Percentiles rank a stretch among this genome's conserved stretches.
Conservation (phyloP, 1,140 invertebrate genomes). For the Coptotermes formosanus region DNA sequence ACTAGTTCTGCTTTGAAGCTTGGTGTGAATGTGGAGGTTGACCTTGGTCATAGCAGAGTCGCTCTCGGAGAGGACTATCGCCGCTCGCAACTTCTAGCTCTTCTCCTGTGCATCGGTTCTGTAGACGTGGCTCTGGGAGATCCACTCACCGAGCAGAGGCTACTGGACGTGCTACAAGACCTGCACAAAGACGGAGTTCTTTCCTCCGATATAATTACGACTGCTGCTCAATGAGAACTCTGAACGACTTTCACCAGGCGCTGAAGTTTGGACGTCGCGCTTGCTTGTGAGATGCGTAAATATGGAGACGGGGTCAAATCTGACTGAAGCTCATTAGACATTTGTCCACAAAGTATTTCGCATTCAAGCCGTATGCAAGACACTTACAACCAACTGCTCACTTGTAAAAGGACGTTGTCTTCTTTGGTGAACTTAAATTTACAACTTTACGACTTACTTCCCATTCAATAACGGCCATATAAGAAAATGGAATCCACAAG, state of each 20-base stretch:
- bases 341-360: neutral
- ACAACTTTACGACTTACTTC: neutral
- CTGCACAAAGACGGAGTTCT: constrained; percentile 57
- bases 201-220: constrained; percentile 40
- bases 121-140: constrained; percentile 71
- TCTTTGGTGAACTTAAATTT: neutral
- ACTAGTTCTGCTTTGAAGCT: constrained; percentile 53
- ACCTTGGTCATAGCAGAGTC: constrained; percentile 54
- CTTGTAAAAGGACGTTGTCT: neutral
- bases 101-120: constrained; percentile 74
- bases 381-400: neutral
- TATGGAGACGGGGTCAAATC: too few species aligned
- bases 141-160: constrained; percentile 66
- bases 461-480: neutral
- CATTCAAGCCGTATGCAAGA: neutral
- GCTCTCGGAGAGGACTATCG: constrained; percentile 65
- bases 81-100: constrained; percentile 67
- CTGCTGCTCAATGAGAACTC: constrained; percentile 5
- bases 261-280: neutral
- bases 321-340: too few species aligned
- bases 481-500: neutral
- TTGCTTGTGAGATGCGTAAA: too few species aligned
- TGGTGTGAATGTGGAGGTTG: constrained; percentile 58
- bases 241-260: neutral
- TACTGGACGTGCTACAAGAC: constrained; percentile 60